Evolutionary conservation across 2,113 vertebrate species (phyloP), one percentile per base, ranked within the genome.

Genomic region (Semicossyphus pulcher): DNA sequence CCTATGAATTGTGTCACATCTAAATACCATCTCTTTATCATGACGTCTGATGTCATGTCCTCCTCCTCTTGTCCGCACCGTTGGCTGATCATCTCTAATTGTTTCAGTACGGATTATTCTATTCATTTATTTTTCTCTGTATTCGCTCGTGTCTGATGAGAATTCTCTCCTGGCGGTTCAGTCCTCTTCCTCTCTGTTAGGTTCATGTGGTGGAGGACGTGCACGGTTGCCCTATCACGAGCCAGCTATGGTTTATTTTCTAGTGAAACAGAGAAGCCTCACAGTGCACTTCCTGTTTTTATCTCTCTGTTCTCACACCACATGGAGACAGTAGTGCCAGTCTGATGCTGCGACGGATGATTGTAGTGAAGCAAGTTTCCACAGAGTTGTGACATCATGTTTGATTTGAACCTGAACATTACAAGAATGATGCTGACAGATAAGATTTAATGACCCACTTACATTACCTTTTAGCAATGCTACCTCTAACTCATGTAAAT

Each of bases 201-300:
- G 31, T 26, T 61, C 32, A n/a, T 80, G 84, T 60, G 84, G 76
- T 78, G 16, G 34, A 47, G 20, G 23, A 69, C 41, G 53, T 25
- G 29, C 64, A 7, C n/a, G 0, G 59, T n/a, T 21, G 47, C 10
- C 76, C 75, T 56, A 61, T 81, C 31, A 53, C 56, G 44, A 21
- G 42, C 5, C 21, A 71, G 5, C 49, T 39, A 26, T 54, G 78
- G 70, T 71, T 76, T 61, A 25, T 63, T 54, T 51, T 31, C 57
- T 39, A n/a, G 39, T 26, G 31, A 84, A 28, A 49, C 67, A 86
- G 11, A 71, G 4, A 56, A 44, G 5, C 36, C 53, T 76, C 54
- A 32, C 31, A 12, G 66, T 60, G 68, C 26, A 77, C 83, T 92
- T 89, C 86, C 81, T 92, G 89, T 90, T 90, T 81, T 85, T 74